phyloP scores from a whole-genome alignment of 1,140 invertebrate genomes.

The Nilaparvata lugens region DNA sequence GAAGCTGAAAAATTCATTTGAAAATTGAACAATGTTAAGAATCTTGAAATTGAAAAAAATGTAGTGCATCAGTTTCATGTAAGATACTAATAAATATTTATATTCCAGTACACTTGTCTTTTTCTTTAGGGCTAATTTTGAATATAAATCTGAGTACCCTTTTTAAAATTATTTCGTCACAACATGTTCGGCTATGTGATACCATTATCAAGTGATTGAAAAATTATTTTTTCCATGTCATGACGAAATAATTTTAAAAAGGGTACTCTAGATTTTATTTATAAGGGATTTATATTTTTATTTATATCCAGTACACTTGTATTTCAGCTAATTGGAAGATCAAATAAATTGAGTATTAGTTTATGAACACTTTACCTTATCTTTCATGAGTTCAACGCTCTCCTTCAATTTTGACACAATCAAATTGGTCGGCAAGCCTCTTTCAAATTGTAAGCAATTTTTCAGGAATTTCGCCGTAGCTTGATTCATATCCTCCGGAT shows the following conservation, averaged over 20 bases:
- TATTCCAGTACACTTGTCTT: too few relatives aligned
- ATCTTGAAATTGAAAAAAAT: too few relatives aligned
- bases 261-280: too few relatives aligned
- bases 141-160: too few relatives aligned
- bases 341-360: neutral
- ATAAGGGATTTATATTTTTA: constrained; percentile 10
- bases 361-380: constrained; percentile 43
- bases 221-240: too few relatives aligned
- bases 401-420: constrained; percentile 63
- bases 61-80: constrained; percentile 10
- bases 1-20: constrained; percentile 41
- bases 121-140: too few relatives aligned
- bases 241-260: too few relatives aligned
- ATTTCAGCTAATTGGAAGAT: neutral
- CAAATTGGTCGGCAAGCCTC: constrained; percentile 54
- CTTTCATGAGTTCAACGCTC: constrained; percentile 64
- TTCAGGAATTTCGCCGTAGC: constrained; percentile 56
- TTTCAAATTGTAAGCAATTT: constrained; percentile 40
- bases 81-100: neutral
- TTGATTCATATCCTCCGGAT: constrained; percentile 59
- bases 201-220: too few relatives aligned
- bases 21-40: too few relatives aligned
- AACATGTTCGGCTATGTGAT: too few relatives aligned
- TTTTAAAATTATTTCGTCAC: too few relatives aligned
- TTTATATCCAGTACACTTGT: neutral